Evolutionary conservation across 2,113 vertebrate species (phyloP).

Genomic region (Erythrolamprus reginae): DNA sequence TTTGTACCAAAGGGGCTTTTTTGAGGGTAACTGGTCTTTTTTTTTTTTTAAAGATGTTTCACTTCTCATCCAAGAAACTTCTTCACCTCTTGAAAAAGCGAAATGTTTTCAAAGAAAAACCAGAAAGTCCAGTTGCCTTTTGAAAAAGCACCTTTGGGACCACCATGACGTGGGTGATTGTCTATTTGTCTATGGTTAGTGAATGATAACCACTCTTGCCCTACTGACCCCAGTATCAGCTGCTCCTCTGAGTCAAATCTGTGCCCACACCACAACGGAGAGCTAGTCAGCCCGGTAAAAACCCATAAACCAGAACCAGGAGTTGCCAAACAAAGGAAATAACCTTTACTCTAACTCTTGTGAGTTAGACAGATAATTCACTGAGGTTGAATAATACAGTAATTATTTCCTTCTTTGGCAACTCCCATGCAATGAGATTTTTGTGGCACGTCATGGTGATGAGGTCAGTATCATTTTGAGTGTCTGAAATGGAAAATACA

Average conservation of each 20-base stretch:
- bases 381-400: not conserved
- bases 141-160: no score
- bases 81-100: no score
- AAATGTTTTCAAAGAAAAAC: no score
- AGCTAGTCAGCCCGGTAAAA: no score
- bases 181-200: no score
- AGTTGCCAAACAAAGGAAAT: not conserved
- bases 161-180: no score
- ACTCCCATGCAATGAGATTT: not conserved
- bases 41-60: no score
- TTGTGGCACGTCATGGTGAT: not conserved
- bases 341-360: not conserved
- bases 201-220: not conserved
- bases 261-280: not conserved
- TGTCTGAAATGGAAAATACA: not conserved
- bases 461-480: not conserved
- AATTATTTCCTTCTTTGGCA: not conserved
- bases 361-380: not conserved
- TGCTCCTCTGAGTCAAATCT: not conserved
- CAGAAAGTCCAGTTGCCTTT: no score
- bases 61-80: no score
- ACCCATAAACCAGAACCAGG: not conserved
- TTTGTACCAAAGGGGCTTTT: no score
- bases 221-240: not conserved
- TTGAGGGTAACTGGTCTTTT: no score